Evolutionary conservation across 1,140 invertebrate genomes (phyloP).

Genomic region (Bacillus rossius): DNA sequence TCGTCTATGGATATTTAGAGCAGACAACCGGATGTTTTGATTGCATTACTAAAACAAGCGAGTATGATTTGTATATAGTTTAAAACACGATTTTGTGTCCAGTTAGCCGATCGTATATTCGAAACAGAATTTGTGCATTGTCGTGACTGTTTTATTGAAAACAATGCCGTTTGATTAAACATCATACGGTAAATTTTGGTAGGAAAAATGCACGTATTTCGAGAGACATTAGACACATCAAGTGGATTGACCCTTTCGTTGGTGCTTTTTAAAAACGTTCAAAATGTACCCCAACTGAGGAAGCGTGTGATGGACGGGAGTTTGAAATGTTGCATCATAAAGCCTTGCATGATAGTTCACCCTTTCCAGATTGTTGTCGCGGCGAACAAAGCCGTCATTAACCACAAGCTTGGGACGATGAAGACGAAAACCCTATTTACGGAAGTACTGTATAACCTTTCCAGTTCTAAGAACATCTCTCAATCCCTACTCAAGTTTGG

Average conservation of each 20-base stretch:
- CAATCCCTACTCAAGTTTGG: constrained; percentile 59
- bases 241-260: neutral
- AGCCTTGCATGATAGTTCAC: constrained; percentile 54
- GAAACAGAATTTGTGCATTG: too few species aligned
- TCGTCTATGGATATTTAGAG: too few species aligned
- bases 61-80: too few species aligned
- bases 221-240: too few species aligned
- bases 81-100: too few species aligned
- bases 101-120: too few species aligned
- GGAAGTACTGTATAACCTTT: constrained; percentile 64
- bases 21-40: too few species aligned
- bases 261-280: constrained; percentile 49
- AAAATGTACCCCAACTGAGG: constrained; percentile 50
- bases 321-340: constrained; percentile 55
- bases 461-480: constrained; percentile 59
- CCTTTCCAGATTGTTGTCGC: constrained; percentile 59
- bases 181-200: too few species aligned
- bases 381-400: constrained; percentile 57
- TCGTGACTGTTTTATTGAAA: too few species aligned
- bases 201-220: too few species aligned
- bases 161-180: too few species aligned
- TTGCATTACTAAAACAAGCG: too few species aligned
- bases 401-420: constrained; percentile 44
- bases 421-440: constrained; percentile 56
- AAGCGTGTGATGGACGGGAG: constrained; percentile 47